These are phyloP conservation scores for Fopius arisanus DNA, from an alignment of 1,140 invertebrate species.

Conservation along the genomic window DNA sequence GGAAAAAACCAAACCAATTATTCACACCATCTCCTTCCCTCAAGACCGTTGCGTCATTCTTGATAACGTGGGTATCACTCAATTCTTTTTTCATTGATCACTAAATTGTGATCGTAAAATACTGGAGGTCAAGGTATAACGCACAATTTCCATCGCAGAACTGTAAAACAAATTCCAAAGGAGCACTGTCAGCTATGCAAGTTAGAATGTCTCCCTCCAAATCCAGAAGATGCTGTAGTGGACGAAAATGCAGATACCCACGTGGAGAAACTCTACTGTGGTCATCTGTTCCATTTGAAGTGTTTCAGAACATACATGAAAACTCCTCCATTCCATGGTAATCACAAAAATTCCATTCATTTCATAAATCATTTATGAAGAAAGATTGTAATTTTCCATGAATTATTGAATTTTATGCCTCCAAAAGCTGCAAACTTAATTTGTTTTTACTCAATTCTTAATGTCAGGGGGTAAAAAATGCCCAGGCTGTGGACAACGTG, in stretches of 20 bases:
- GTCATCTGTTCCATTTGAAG: slow-evolving; percentile 77
- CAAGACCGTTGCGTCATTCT: slow-evolving; percentile 68
- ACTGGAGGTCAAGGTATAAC: background rate
- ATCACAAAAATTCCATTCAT: background rate
- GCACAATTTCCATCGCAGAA: slow-evolving; percentile 39
- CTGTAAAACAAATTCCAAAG: slow-evolving; percentile 68
- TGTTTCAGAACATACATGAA: slow-evolving; percentile 79
- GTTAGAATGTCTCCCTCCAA: slow-evolving; percentile 67
- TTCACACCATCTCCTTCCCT: slow-evolving; percentile 74
- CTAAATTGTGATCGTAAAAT: background rate
- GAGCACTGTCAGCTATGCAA: slow-evolving; percentile 74
- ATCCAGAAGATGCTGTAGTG: slow-evolving; percentile 67
- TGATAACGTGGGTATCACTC: slow-evolving; percentile 61
- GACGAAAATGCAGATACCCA: slow-evolving; percentile 70
- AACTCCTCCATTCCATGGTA: slow-evolving; percentile 80
- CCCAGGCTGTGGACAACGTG: slow-evolving; percentile 69
- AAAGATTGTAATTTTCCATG: too few relatives aligned
- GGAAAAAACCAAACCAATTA: slow-evolving; percentile 60
- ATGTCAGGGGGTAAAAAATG: slow-evolving; percentile 70
- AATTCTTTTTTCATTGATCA: background rate
- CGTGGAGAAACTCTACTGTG: slow-evolving; percentile 78
- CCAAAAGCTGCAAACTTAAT: too few relatives aligned
- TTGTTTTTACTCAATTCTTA: too few relatives aligned
- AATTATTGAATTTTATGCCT: slow-evolving; percentile 15
- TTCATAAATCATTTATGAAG: too few relatives aligned